These are phyloP conservation scores for Hirudo medicinalis DNA, from an alignment of 1,140 invertebrate genomes.

Conservation along the genomic window DNA sequence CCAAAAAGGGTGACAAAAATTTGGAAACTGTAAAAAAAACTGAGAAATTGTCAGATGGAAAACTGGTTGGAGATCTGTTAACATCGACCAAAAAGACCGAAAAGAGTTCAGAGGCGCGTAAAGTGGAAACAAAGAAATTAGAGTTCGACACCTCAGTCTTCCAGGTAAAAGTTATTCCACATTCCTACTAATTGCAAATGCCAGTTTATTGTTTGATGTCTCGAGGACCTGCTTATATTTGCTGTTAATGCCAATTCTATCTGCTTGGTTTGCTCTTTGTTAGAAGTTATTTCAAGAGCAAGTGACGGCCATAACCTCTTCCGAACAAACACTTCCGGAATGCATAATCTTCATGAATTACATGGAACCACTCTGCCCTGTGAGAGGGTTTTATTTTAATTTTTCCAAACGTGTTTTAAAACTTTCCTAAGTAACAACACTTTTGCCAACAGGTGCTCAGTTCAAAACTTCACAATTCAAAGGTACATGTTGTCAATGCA, in stretches of 20 bases:
- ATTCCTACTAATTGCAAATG: neutral
- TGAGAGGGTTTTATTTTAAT: conserved; percentile 4
- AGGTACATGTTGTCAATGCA: conserved; percentile 58
- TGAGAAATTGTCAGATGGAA: too few species aligned
- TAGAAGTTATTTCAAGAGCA: conserved; percentile 71
- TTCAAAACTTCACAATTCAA: conserved; percentile 55
- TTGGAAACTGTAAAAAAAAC: too few species aligned
- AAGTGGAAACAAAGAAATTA: neutral
- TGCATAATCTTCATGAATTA: conserved; percentile 61
- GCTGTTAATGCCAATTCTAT: neutral
- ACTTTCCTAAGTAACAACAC: neutral
- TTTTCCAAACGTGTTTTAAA: conserved; percentile 9
- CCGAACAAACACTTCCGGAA: conserved; percentile 61
- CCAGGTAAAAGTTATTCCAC: neutral
- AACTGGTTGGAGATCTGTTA: too few species aligned
- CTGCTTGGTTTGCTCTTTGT: conserved; percentile 38
- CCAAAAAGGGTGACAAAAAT: conserved; percentile 7
- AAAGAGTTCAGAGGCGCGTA: neutral
- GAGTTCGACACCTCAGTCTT: too few species aligned
- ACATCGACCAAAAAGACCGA: neutral
- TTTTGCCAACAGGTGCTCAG: conserved; percentile 43
- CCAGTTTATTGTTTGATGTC: neutral
- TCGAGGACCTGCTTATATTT: neutral
- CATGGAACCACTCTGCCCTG: conserved; percentile 51
- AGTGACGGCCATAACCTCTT: conserved; percentile 57